Conservation (phyloP, 2,113 vertebrate species). For the Cygnus atratus region DNA sequence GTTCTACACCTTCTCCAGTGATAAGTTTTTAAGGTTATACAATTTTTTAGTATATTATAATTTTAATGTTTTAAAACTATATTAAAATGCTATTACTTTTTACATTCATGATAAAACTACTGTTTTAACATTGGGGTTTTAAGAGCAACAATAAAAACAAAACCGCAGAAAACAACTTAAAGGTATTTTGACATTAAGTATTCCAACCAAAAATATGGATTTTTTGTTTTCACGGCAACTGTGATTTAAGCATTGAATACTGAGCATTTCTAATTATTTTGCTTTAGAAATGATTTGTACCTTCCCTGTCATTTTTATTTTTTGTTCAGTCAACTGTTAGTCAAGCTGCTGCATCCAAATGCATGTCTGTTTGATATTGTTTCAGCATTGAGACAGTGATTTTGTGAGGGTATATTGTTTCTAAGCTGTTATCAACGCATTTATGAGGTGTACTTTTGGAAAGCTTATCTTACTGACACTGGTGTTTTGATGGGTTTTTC, state of each 20-base stretch:
- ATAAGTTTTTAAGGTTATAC: neutral
- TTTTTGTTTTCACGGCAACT: neutral
- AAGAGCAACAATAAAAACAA: neutral
- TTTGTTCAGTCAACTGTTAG: neutral
- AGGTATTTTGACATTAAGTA: neutral
- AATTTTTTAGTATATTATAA: neutral
- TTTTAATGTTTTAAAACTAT: neutral
- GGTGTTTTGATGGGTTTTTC: neutral
- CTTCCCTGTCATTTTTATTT: neutral
- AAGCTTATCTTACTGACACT: neutral
- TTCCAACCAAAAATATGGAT: neutral
- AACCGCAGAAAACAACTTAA: neutral
- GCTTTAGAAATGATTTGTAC: neutral
- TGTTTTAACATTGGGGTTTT: neutral
- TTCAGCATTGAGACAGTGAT: neutral
- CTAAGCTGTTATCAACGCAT: neutral
- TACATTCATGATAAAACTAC: rapidly evolving
- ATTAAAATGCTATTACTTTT: neutral
- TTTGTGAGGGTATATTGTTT: neutral
- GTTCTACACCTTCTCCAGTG: neutral
- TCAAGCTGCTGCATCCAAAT: neutral
- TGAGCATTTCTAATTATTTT: neutral
- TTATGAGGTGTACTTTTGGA: neutral
- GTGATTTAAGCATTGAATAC: neutral
- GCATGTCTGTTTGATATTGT: neutral